Evolutionary conservation across 2,888 invertebrate species (phyloP), one percentile per base, ranked within the genome.

Genomic region (Hetaerina titia): DNA sequence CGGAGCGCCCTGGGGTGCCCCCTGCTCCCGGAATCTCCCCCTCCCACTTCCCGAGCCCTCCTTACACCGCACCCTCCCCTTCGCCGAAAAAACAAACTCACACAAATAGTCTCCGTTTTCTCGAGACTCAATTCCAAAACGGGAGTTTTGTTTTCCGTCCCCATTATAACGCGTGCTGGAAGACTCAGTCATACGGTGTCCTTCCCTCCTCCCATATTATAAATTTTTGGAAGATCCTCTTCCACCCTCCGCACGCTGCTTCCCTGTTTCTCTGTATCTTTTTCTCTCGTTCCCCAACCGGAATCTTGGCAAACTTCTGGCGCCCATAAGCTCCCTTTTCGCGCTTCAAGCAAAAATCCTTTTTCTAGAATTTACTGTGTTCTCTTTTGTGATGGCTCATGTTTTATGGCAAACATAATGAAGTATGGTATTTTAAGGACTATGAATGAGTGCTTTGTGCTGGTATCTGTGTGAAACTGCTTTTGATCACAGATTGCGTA

Each of bases 101-200:
- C 56, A 74, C 69, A 74, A 92, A 92, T 92, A 56, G 74, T 22
- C 56, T 74, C 92, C 69, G 92, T 92, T 92, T 74, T 90, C 57
- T 69, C 74, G 69, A 92, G 64, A 74, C 92, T 74, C 69, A 64
- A 74, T 92, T 69, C 57, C 56, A 74, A 81, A 64, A 19, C 69
- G 56, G n/a, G 19, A 31, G 90, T 25, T 90, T 63, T 64, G 31
- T 90, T 90, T 90, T 31, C 19, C 45, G 45, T 17, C 45, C 88
- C 69, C 69, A 22, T 60, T 60, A 60, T 69, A n/a, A 22, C 69
- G n/a, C 45, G n/a, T 81, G 88, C 7, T 17, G 8, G 45, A 56
- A 45, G 4, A 7, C 69, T 69, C n/a, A 45, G 45, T 45, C 69
- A n/a, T n/a, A 7, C 19, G 7, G 57, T 31, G 22, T 64, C 64